Evolutionary conservation across 2,888 invertebrate species (phyloP).

Genomic region (Drosophila neotestacea): DNA sequence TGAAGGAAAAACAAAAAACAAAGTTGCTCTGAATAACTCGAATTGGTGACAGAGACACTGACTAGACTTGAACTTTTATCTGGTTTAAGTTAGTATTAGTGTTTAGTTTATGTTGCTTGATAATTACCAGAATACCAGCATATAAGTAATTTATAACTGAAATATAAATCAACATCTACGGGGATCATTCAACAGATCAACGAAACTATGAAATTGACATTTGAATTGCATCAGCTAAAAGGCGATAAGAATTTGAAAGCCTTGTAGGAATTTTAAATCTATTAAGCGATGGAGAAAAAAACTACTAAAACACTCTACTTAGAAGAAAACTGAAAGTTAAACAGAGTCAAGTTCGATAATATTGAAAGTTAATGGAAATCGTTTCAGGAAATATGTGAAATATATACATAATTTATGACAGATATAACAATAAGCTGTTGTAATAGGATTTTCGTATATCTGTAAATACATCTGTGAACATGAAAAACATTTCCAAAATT

Average conservation of each 20-base stretch:
- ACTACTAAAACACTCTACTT: neutral
- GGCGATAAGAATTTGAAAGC: constrained; percentile 46
- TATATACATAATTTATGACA: neutral
- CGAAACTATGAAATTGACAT: constrained; percentile 64
- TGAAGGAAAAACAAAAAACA: constrained; percentile 24
- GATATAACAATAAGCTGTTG: neutral
- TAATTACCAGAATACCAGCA: constrained; percentile 46
- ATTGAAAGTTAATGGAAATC: neutral
- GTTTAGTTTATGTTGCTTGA: constrained; percentile 25
- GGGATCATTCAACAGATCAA: constrained; percentile 29
- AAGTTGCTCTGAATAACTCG: constrained; percentile 43
- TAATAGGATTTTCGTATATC: too few relatives aligned
- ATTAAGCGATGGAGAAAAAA: constrained; percentile 10
- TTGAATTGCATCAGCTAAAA: constrained; percentile 70
- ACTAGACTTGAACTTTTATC: constrained; percentile 55
- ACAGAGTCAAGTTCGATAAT: neutral
- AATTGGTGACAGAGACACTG: constrained; percentile 44
- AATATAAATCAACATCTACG: constrained; percentile 19
- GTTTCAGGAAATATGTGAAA: neutral
- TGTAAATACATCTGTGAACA: too few relatives aligned
- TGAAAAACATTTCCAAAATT: constrained; percentile 4
- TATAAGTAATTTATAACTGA: constrained; percentile 26
- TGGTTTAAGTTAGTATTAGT: constrained; percentile 11
- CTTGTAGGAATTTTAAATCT: constrained; percentile 28
- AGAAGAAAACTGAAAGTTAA: constrained; percentile 6